phyloP scores from a whole-genome alignment of 2,113 vertebrate species.

The Tenebrosternarchus preto region DNA sequence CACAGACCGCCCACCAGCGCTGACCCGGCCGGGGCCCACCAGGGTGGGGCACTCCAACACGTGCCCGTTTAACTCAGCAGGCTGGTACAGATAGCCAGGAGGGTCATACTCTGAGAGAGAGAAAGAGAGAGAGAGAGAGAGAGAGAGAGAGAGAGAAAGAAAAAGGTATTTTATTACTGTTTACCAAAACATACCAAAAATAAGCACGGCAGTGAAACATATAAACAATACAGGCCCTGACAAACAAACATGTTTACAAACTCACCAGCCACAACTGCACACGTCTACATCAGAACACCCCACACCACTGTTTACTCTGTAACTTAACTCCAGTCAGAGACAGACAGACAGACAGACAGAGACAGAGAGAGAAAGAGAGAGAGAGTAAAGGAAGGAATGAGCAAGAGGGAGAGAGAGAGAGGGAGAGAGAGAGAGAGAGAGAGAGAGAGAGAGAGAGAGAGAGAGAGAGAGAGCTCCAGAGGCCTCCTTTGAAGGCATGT shows the following conservation, averaged over 20 bases:
- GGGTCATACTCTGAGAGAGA: slow-evolving; percentile 83
- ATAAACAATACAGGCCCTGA: neutral
- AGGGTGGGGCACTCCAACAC: slow-evolving; percentile 84
- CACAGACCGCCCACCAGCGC: slow-evolving; percentile 75
- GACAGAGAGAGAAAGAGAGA: no score
- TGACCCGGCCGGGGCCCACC: slow-evolving; percentile 74
- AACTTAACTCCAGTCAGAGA: no score
- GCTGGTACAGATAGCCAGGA: slow-evolving; percentile 87
- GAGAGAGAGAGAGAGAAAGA: neutral
- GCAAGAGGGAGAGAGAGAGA: no score
- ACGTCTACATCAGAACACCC: neutral
- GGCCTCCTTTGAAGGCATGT: neutral
- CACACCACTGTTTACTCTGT: neutral
- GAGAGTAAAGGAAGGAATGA: no score
- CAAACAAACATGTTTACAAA: slow-evolving; percentile 13
- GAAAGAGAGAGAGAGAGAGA: neutral
- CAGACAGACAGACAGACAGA: no score
- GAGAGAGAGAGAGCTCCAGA: slow-evolving; percentile 32
- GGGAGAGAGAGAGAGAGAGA: slow-evolving; percentile 22
- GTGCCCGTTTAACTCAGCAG: slow-evolving; percentile 81
- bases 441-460: slow-evolving; percentile 22
- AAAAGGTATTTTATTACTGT: neutral
- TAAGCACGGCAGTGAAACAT: neutral
- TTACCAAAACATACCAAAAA: neutral
- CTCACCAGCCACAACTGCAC: neutral